Evolutionary conservation across 2,888 invertebrate species (phyloP), one percentile per base, ranked within the genome.

Genomic region (Sturmia bella): DNA sequence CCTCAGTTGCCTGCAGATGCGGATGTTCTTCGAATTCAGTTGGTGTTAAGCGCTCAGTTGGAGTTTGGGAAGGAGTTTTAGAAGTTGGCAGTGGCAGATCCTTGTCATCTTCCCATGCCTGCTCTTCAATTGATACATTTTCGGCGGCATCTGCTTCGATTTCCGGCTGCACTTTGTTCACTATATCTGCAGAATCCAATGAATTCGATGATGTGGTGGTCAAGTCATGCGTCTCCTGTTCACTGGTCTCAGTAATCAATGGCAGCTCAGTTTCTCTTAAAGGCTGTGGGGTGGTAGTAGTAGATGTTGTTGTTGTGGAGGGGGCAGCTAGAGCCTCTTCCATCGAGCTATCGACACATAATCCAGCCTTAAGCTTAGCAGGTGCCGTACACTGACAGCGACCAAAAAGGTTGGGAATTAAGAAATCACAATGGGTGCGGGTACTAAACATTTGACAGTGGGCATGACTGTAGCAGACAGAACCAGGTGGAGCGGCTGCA

Each of bases 331-430:
- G 11, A 12, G 48, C 27, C 57, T 83, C 63, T 43, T 75, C 78
- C 15, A 77, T 64, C 57, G 83, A 81, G 21, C n/a, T 50, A n/a
- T 87, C 86, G 72, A 94, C 89, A 91, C 95, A 95, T 83, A 92
- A 93, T 84, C 94, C 94, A 15, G 94, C 94, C 24, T 92, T 91
- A 91, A 94, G 94, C 80, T 92, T 92, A 85, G 93, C 93, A 48
- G 94, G 94, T 11, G 93, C 90, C 85, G 95, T 94, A 89, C 97
- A 97, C 81, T 95, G 94, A 87, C 97, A 98, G 87, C 96, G 93
- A 59, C 97, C 97, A 88, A 97, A 97, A 12, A 97, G 93, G 89
- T 97, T 96, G 32, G 96, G 96, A 85, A 98, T 96, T 66, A 97
- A 93, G 89, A 96, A 97, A 90, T 97, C 96, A 87, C 97, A 98